Evolutionary conservation across 2,113 vertebrate genomes (phyloP).

Genomic region (Clarias macrocephalus): DNA sequence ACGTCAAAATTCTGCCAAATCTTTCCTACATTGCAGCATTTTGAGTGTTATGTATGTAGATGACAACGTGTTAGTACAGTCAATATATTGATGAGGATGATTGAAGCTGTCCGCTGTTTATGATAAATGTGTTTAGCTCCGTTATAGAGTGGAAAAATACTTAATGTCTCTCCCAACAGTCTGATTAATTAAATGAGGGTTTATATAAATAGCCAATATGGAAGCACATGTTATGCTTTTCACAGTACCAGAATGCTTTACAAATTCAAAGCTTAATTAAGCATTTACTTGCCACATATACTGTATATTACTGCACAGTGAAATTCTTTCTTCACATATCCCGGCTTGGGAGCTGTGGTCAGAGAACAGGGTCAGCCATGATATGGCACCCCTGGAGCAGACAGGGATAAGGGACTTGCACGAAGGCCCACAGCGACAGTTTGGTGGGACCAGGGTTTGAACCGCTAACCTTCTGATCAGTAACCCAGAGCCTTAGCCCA

Average conservation of each 20-base stretch:
- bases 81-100: neutral
- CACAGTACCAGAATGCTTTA: slow-evolving; percentile 4
- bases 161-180: slow-evolving; percentile 6
- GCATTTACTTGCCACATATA: no score
- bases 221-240: neutral
- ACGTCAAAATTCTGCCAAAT: slow-evolving; percentile 29
- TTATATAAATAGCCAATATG: slow-evolving; percentile 36
- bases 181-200: slow-evolving; percentile 24
- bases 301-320: no score
- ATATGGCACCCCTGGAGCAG: no score
- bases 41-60: neutral
- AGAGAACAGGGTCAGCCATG: no score
- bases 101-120: neutral
- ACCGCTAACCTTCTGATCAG: no score
- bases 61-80: neutral
- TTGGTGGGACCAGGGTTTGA: no score
- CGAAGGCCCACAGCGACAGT: no score
- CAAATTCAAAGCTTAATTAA: no score
- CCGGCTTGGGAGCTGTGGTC: no score
- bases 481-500: no score
- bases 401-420: no score
- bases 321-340: no score
- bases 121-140: neutral
- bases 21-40: slow-evolving; percentile 4
- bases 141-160: neutral